Conservation (phyloP, 1,140 invertebrate species). For the Oncopodura yosiiana region DNA sequence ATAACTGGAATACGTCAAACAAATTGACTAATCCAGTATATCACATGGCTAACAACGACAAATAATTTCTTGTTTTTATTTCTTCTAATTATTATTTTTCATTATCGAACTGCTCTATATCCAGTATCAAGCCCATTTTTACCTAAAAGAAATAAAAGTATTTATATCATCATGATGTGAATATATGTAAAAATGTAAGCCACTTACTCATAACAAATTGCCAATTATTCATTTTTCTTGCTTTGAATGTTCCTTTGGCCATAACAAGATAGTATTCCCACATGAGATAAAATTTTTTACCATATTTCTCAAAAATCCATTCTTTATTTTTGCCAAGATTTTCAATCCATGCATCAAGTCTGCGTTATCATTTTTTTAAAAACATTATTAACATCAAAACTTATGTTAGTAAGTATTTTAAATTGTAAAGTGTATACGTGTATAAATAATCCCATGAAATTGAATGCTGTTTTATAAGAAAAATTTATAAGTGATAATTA, state of each 20-base stretch:
- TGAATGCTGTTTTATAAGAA: too few relatives aligned
- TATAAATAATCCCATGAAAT: slow-evolving; percentile 10
- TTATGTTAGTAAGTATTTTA: too few relatives aligned
- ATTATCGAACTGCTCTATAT: not conserved
- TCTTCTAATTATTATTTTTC: too few relatives aligned
- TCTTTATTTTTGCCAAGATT: slow-evolving; percentile 12
- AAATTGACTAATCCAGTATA: not conserved
- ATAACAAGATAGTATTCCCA: slow-evolving; percentile 10
- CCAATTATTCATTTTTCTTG: slow-evolving; percentile 7
- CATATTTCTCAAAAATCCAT: slow-evolving; percentile 1
- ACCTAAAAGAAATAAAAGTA: too few relatives aligned
- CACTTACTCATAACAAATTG: slow-evolving; percentile 9
- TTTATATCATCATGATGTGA: too few relatives aligned
- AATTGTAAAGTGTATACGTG: too few relatives aligned
- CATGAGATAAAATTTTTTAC: slow-evolving; percentile 8
- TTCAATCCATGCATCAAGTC: slow-evolving; percentile 9
- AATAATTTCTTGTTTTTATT: not conserved
- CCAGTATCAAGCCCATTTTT: slow-evolving; percentile 8
- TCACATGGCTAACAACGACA: not conserved
- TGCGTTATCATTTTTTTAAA: too few relatives aligned
- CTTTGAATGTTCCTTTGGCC: slow-evolving; percentile 9
- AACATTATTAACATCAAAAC: too few relatives aligned
- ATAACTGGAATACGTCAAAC: not conserved
- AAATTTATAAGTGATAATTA: too few relatives aligned
- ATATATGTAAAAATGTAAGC: too few relatives aligned